Base-by-base conservation (phyloP, 2,888 invertebrate species). In the Belgica antarctica region DNA sequence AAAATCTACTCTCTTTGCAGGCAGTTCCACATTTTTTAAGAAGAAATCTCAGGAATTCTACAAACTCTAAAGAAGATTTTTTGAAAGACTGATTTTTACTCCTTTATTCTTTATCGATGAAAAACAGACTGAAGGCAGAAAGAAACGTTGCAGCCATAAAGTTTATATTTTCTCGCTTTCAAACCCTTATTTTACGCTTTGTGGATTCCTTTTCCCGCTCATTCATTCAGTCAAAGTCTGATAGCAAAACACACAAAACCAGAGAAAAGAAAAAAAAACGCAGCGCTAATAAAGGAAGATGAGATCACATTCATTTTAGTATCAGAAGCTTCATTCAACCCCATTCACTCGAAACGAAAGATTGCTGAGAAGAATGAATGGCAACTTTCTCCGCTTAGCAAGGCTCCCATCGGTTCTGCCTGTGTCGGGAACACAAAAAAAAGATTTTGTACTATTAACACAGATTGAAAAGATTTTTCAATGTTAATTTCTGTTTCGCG, bases 141-240 rank as follows among this genome's bases (percentile, higher is more conserved):
- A 62, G 36, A 34, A 41, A n/a, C n/a, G n/a, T n/a, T n/a, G n/a
- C n/a, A n/a, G 12, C n/a, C n/a, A 15, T 5, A 41, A 41, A 41
- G 41, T 41, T 41, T 41, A 41, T 41, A 41, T 41, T 41, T 41
- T 10, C 3, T 8, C 36, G 17, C 63, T 24, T 3, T 24, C 8
- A 52, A 46, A 63, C 63, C 63, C 63, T 63, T 28, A 63, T 63
- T 63, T 63, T 41, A 63, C 63, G 63, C 63, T 63, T 63, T 63
- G 63, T 41, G 63, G 63, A 36, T 63, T 36, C 8, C 41, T 36
- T 36, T 28, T 41, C 19, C 12, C 46, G 12, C 31, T 63, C 63
- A 63, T 41, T 41, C 36, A 25, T 61, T n/a, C n/a, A n/a, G n/a
- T n/a, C n/a, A n/a, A n/a, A n/a, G n/a, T 5, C 5, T 5, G 10